A percentile compares a stretch with the other conserved stretches of the same genome.
Conservation (phyloP, 2,888 invertebrate genomes). For the Napeogenes sylphis region DNA sequence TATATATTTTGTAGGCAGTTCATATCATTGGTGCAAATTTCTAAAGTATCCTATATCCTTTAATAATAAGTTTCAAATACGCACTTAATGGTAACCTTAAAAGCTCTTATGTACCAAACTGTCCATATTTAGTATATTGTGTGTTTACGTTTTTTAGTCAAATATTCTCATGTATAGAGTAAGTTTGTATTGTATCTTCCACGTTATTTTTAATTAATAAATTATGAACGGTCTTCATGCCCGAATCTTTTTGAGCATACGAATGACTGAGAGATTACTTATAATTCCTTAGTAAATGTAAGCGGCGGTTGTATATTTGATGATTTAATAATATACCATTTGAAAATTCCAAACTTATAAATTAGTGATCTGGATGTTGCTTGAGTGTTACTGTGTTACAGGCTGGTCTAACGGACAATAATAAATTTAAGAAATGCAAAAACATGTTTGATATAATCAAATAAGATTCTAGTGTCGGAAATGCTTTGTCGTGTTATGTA, state of each 20-base stretch:
- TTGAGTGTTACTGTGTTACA: too few species aligned
- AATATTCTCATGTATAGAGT: slow-evolving; percentile 28
- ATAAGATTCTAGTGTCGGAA: not conserved
- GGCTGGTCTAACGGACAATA: too few species aligned
- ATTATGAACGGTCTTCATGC: slow-evolving; percentile 56
- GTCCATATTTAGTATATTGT: slow-evolving; percentile 1
- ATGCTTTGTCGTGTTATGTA: slow-evolving; percentile 4
- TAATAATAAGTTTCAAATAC: too few species aligned
- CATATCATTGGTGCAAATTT: too few species aligned
- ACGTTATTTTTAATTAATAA: slow-evolving; percentile 6
- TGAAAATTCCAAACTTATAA: too few species aligned
- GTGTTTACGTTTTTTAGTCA: slow-evolving; percentile 12
- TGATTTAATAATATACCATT: not conserved
- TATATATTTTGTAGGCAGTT: too few species aligned
- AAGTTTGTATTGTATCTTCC: slow-evolving; percentile 25
- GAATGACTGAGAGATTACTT: slow-evolving; percentile 46
- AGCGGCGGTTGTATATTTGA: not conserved
- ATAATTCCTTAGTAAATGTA: not conserved
- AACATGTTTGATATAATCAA: not conserved
- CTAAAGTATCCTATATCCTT: too few species aligned
- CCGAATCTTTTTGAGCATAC: slow-evolving; percentile 63
- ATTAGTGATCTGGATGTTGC: too few species aligned
- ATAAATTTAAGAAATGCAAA: too few species aligned
- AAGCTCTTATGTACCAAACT: not conserved
- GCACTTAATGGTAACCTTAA: too few species aligned